Evolutionary conservation across 2,888 invertebrate species (phyloP).

Genomic region (Apodemia duryi): DNA sequence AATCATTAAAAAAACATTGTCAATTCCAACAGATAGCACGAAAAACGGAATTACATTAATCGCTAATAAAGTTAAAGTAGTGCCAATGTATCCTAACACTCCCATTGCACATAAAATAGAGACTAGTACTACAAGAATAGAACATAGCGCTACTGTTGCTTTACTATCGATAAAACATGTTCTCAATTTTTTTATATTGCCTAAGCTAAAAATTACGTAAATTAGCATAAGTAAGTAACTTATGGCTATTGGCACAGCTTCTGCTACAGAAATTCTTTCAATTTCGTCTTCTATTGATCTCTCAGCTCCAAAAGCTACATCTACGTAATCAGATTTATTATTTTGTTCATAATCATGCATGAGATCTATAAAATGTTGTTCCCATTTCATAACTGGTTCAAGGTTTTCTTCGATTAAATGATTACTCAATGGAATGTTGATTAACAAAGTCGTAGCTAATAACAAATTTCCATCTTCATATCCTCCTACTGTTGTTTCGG

Average conservation of each 20-base stretch:
- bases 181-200: constrained; percentile 82
- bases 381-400: constrained; percentile 85
- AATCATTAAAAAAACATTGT: constrained; percentile 98
- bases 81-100: constrained; percentile 87
- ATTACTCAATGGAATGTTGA: constrained; percentile 90
- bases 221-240: constrained; percentile 96
- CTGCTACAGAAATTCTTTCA: constrained; percentile 90
- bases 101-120: constrained; percentile 94
- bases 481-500: constrained; percentile 92
- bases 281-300: constrained; percentile 96
- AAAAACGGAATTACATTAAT: constrained; percentile 98
- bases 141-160: constrained; percentile 88
- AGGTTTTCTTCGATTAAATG: constrained; percentile 79
- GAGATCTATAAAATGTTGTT: constrained; percentile 83
- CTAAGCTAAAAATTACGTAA: constrained; percentile 93
- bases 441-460: constrained; percentile 78
- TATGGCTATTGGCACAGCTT: constrained; percentile 89
- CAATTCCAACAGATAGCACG: constrained; percentile 96
- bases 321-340: constrained; percentile 78
- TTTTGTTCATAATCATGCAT: constrained; percentile 78
- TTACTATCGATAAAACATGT: constrained; percentile 86
- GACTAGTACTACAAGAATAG: constrained; percentile 89
- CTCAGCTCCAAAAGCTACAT: constrained; percentile 87
- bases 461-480: constrained; percentile 64
- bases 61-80: constrained; percentile 92